Percentiles rank a stretch among this genome's conserved stretches.
Evolutionary conservation across 2,113 vertebrate species (phyloP).

Genomic region (Todiramphus chloris): DNA sequence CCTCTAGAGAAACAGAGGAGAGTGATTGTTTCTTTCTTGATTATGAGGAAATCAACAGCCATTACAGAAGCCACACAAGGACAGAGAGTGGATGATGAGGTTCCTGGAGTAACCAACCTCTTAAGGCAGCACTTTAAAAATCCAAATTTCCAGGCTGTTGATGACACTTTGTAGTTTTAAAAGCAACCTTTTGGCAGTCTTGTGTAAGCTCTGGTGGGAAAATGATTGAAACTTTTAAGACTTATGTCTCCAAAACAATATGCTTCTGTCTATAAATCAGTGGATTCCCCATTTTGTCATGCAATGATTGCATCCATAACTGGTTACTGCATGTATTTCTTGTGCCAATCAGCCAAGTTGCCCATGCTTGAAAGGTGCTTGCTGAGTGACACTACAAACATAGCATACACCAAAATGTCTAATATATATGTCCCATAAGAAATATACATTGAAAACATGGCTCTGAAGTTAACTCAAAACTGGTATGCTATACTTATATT

Average conservation of each 20-base stretch:
- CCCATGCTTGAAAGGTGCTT: not conserved
- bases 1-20: not conserved
- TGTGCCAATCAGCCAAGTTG: not conserved
- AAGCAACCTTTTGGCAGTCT: not conserved
- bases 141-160: not conserved
- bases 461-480: not conserved
- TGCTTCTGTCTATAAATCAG: not conserved
- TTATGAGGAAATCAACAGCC: not conserved
- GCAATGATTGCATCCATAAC: not conserved
- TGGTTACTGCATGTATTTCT: not conserved
- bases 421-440: not conserved
- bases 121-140: not conserved
- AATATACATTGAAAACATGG: not conserved
- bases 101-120: not conserved
- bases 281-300: rapidly evolving
- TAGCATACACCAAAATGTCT: not conserved
- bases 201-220: not conserved
- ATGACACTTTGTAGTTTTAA: not conserved
- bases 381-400: not conserved
- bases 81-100: not conserved
- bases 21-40: not conserved
- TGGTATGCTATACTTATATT: not conserved
- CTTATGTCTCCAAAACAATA: not conserved
- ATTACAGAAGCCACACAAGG: not conserved
- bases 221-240: not conserved